Percentiles rank a stretch among this genome's conserved stretches.
Evolutionary conservation across 37 sponge, comb jelly and placozoan species (phyloP).

Genomic region (Bolinopsis microptera): DNA sequence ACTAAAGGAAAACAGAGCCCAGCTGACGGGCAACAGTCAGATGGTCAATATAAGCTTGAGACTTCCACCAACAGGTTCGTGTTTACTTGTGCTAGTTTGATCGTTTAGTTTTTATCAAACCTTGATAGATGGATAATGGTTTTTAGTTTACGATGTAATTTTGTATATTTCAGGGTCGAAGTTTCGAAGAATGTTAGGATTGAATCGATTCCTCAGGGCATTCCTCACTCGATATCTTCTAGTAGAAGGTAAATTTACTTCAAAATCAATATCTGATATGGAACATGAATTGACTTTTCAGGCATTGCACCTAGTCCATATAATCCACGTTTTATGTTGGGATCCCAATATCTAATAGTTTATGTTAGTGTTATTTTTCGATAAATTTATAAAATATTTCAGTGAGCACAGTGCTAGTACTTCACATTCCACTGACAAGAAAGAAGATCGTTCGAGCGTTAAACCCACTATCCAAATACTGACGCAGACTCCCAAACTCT

Average conservation of each 20-base stretch:
- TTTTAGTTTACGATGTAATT: too few species aligned
- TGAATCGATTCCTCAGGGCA: constrained; percentile 47
- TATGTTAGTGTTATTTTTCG: too few species aligned
- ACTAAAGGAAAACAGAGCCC: background rate
- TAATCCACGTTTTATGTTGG: too few species aligned
- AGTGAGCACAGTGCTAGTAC: background rate
- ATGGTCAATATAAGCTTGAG: background rate
- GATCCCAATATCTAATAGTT: too few species aligned
- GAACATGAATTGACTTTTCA: too few species aligned
- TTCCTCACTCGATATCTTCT: background rate
- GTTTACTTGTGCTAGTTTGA: too few species aligned
- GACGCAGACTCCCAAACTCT: constrained; percentile 17
- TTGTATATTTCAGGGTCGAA: too few species aligned
- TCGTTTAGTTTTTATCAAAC: too few species aligned
- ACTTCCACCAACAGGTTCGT: background rate
- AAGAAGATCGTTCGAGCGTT: background rate
- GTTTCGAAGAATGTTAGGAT: constrained; percentile 49
- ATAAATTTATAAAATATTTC: too few species aligned
- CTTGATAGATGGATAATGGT: too few species aligned
- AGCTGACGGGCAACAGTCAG: background rate
- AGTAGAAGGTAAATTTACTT: background rate
- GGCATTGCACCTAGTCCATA: too few species aligned
- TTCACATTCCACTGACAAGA: constrained; percentile 7
- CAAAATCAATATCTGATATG: too few species aligned
- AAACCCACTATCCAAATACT: constrained; percentile 63